Evolutionary conservation across 2,797 vertebrate species (phyloP).

Genomic region (Arnoldichthys spilopterus): DNA sequence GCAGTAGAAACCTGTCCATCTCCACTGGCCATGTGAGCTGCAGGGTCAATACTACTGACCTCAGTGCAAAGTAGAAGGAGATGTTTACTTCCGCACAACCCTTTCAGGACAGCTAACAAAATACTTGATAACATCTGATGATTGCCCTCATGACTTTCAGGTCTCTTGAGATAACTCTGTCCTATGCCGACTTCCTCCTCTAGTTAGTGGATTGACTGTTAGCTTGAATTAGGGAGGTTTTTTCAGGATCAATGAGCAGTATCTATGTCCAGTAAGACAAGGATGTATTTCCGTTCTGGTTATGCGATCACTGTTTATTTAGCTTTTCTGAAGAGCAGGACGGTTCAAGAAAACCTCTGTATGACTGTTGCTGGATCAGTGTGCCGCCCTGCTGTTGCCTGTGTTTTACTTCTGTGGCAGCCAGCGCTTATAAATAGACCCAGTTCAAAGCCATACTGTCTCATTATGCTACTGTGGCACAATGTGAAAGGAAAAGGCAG

Average conservation of each 20-base stretch:
- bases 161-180: not conserved
- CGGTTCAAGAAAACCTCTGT: conserved; percentile 16
- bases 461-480: conserved; percentile 67
- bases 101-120: conserved; percentile 7
- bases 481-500: conserved; percentile 27
- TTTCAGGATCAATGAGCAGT: conserved; percentile 8
- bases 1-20: conserved; percentile 48
- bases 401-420: conserved; percentile 69
- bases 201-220: not conserved
- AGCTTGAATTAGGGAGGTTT: not conserved
- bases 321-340: conserved; percentile 16
- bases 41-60: conserved; percentile 55
- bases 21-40: conserved; percentile 36
- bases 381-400: conserved; percentile 66
- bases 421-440: conserved; percentile 77
- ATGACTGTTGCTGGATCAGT: conserved; percentile 38
- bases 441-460: conserved; percentile 68
- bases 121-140: not conserved
- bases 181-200: no score
- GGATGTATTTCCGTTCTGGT: conserved; percentile 6
- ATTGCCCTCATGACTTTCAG: not conserved
- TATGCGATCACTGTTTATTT: conserved; percentile 7
- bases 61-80: conserved; percentile 32
- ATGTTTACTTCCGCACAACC: conserved; percentile 3
- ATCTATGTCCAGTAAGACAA: conserved; percentile 1